A percentile compares a stretch with the other conserved stretches of the same genome.
Evolutionary conservation across 2,797 vertebrate genomes (phyloP).

Genomic region (Nyctalus aviator): DNA sequence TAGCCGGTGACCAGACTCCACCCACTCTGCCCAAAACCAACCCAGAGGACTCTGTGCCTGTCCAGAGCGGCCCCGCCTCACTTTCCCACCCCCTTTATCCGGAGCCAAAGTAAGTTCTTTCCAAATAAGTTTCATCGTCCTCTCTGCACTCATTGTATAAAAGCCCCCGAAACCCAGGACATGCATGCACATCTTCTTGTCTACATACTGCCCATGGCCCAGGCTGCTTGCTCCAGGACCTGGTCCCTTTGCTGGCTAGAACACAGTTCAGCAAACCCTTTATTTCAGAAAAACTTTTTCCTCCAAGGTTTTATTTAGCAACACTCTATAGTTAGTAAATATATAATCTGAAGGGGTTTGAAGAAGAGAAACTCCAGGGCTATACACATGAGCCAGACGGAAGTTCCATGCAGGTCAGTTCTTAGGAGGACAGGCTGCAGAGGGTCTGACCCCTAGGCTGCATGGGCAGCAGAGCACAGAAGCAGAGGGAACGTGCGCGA

Average conservation of each 20-base stretch:
- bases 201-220: not conserved
- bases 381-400: not conserved
- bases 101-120: not conserved
- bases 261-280: not conserved
- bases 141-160: not conserved
- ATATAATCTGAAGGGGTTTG: not conserved
- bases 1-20: not conserved
- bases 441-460: accelerated
- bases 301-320: not conserved
- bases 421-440: not conserved
- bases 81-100: not conserved
- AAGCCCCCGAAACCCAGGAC: not conserved
- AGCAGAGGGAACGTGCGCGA: not conserved
- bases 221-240: not conserved
- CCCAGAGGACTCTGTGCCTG: not conserved
- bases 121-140: not conserved
- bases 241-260: not conserved
- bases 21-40: not conserved
- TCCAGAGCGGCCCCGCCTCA: not conserved
- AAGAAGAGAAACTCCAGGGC: not conserved
- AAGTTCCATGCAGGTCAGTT: no score
- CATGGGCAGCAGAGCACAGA: not conserved
- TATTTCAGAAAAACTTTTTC: not conserved
- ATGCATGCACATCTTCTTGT: not conserved
- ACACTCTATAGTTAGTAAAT: not conserved